A percentile compares a stretch with the other conserved stretches of the same genome.
Conservation (phyloP, 92 coral and sea anemone species). For the Epizoanthus illoricatus region DNA sequence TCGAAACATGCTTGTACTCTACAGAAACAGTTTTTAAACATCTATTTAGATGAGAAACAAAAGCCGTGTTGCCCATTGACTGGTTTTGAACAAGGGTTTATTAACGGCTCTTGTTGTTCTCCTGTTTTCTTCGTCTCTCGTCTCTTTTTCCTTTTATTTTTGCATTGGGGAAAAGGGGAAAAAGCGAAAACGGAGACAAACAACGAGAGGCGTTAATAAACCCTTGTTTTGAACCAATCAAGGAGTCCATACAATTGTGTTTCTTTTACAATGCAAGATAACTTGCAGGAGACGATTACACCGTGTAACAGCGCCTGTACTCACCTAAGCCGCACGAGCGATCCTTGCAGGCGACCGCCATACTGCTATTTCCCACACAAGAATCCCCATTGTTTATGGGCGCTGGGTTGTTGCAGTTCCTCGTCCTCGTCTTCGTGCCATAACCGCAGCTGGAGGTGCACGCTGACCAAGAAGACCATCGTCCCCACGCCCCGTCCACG, state of each 20-base stretch:
- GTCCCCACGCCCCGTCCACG: slow-evolving; percentile 94
- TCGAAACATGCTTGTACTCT: too few species aligned
- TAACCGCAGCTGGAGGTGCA: slow-evolving; percentile 78
- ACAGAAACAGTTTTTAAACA: too few species aligned
- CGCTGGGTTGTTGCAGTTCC: slow-evolving; percentile 79
- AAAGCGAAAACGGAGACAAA: background rate
- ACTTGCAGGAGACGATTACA: background rate
- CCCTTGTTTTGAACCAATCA: background rate
- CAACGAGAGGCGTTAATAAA: background rate
- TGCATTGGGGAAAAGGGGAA: too few species aligned
- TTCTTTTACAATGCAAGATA: background rate
- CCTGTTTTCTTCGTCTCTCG: too few species aligned
- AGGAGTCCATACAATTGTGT: too few species aligned
- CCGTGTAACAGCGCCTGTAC: background rate
- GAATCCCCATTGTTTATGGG: slow-evolving; percentile 65
- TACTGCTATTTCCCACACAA: slow-evolving; percentile 61
- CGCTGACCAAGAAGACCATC: slow-evolving; percentile 88
- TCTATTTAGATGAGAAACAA: too few species aligned
- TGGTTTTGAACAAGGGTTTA: too few species aligned
- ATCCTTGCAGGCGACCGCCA: slow-evolving; percentile 56
- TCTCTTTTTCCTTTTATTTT: too few species aligned
- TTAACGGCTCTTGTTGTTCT: too few species aligned
- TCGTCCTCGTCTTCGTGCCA: slow-evolving; percentile 66
- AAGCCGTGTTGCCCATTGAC: too few species aligned
- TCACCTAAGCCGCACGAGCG: slow-evolving; percentile 84